Base-by-base conservation (phyloP, 2,888 invertebrate species). In the Chrysotoxum bicinctum region DNA sequence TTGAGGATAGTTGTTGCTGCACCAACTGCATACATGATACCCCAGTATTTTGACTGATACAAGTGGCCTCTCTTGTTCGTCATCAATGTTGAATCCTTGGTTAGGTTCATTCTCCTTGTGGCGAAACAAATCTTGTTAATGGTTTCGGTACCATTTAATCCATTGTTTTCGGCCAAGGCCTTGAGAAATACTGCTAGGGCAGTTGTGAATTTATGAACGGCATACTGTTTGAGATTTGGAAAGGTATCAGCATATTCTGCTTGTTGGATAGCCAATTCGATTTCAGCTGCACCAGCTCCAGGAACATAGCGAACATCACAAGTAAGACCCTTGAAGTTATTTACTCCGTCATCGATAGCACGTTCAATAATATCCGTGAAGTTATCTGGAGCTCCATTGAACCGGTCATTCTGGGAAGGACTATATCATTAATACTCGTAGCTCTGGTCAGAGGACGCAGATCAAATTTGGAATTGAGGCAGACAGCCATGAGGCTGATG, bases 341-440 rank as follows among this genome's bases (percentile, higher is more conserved):
- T 99, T 21, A 99, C 98, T 83, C 98, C 99, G 93, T 99, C 99
- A 92, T 99, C 98, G 89, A 99, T 95, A 30, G 99, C 98, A 83
- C 99, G 94, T 92, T 99, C 99, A 89, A 99, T 96, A 89, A 99
- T 99, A 91, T 99, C 99, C 97, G 99, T 98, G 90, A 97, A 97
- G 91, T 99, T 99, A 88, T 99, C 98, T 5, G 99, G 99, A 1
- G 99, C 96, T 1, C 99, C 99, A 87, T 96, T 12, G 99, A 99
- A 9, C 97, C 93, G 3, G 93, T 94, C 16, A 95, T 90, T 83
- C 95, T 93, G 8, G 95, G 95, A 74, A 95, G 89, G 10, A 95
- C 98, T 56, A 97, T 97, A 26, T 96, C 98, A 90, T 96, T 96
- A 1, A 97, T n/a, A n/a, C n/a, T n/a, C n/a, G n/a, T 95, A 64